Conservation (phyloP, 1,140 invertebrate species). For the Penaeus vannamei region DNA sequence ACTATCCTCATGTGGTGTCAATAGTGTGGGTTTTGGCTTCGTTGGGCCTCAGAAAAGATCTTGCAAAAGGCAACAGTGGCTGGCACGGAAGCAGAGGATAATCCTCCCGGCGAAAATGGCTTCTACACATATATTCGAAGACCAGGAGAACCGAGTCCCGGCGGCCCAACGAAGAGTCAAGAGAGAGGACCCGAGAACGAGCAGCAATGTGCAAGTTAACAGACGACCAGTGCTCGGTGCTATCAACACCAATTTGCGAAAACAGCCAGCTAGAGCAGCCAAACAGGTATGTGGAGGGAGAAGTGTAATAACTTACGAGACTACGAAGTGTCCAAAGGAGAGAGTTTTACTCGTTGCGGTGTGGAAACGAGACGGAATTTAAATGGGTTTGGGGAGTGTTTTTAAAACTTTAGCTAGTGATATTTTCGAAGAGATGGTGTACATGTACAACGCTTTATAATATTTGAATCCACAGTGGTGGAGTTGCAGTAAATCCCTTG, state of each 20-base stretch:
- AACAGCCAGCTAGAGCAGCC: conserved; percentile 60
- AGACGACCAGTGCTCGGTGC: conserved; percentile 54
- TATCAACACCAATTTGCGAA: conserved; percentile 48
- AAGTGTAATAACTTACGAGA: neutral
- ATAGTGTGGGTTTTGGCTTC: conserved; percentile 17
- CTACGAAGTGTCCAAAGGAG: neutral
- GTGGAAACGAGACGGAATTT: neutral
- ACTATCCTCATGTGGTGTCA: conserved; percentile 27
- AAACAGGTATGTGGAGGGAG: conserved; percentile 48
- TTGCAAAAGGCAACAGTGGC: neutral
- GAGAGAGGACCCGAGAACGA: neutral
- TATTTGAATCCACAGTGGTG: no score
- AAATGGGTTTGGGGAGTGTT: neutral
- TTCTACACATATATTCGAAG: neutral
- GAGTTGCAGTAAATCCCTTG: neutral
- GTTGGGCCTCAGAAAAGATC: neutral
- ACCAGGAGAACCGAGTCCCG: conserved; percentile 5
- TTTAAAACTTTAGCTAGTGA: neutral
- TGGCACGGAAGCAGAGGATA: neutral
- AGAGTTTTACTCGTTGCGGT: neutral
- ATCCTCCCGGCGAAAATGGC: neutral
- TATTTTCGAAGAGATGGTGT: neutral
- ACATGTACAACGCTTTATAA: neutral
- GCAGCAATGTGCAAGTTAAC: neutral
- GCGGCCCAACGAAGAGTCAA: conserved; percentile 3